Evolutionary conservation across 2,797 vertebrate species (phyloP).

Genomic region (Mycteria americana): DNA sequence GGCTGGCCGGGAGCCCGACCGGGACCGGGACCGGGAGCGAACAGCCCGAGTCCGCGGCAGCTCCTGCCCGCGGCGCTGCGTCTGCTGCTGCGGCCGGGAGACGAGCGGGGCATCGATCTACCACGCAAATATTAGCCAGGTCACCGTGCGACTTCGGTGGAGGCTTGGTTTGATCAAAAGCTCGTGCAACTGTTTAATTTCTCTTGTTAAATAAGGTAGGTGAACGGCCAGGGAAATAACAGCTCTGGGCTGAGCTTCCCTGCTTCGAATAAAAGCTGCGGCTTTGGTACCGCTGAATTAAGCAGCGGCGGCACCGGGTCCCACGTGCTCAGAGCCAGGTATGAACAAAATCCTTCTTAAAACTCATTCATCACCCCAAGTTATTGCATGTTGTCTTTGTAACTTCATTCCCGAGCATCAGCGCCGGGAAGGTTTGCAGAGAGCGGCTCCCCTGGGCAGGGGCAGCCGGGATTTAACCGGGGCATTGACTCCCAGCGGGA

Average conservation of each 20-base stretch:
- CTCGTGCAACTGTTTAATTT: not conserved
- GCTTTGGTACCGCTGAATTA: not conserved
- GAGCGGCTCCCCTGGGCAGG: not conserved
- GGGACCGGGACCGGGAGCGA: not conserved
- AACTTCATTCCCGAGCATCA: not conserved
- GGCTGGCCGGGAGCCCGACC: not conserved
- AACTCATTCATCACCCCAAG: not conserved
- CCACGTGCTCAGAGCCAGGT: not conserved
- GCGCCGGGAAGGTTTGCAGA: not conserved
- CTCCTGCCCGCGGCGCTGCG: accelerated
- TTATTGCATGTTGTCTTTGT: not conserved
- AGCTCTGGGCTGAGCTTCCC: not conserved
- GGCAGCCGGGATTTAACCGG: not conserved
- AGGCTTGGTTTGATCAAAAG: not conserved
- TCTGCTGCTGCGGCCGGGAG: not conserved
- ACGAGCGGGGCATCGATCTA: not conserved
- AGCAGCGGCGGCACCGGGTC: not conserved
- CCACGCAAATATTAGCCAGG: not conserved
- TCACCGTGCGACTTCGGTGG: not conserved
- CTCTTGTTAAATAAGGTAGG: not conserved
- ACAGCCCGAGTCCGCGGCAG: not conserved
- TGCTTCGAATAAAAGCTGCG: not conserved
- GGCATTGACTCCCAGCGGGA: not conserved
- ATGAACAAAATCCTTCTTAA: not conserved
- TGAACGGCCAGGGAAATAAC: not conserved